Percentiles rank a stretch among this genome's conserved stretches.
Conservation (phyloP, 2,113 vertebrate species). For the Baryphthengus martii region DNA sequence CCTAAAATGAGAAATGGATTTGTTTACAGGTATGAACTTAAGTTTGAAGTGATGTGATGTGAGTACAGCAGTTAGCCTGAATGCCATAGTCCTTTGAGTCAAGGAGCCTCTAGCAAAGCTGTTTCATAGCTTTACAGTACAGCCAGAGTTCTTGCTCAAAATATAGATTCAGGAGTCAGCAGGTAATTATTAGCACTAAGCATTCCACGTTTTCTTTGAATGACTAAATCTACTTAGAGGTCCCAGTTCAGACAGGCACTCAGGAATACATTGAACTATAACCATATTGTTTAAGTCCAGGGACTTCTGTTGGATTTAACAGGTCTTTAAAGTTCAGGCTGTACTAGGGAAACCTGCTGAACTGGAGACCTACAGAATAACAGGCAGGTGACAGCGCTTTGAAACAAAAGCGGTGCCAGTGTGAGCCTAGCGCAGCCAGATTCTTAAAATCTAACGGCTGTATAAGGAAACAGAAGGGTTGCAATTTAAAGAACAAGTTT, state of each 20-base stretch:
- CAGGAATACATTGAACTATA: neutral
- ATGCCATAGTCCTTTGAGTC: neutral
- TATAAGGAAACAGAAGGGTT: neutral
- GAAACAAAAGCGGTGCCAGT: neutral
- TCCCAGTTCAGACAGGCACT: neutral
- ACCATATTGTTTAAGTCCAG: neutral
- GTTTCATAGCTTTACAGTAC: neutral
- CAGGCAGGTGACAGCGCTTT: neutral
- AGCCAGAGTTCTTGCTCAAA: neutral
- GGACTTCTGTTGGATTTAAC: neutral
- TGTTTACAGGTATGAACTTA: neutral
- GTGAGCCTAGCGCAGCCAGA: neutral
- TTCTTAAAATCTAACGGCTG: neutral
- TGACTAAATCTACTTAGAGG: conserved; percentile 9
- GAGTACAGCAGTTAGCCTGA: neutral
- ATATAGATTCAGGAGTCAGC: neutral
- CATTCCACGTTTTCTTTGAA: neutral
- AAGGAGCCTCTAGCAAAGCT: neutral
- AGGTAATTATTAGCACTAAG: neutral
- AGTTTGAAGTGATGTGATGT: neutral
- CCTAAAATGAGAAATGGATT: neutral
- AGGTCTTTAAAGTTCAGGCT: conserved; percentile 21
- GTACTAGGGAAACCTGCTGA: neutral
- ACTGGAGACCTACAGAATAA: neutral
- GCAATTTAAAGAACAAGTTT: neutral